These are phyloP conservation scores for Eptatretus burgeri DNA, from an alignment of 2,113 vertebrate genomes.

Conservation along the genomic window DNA sequence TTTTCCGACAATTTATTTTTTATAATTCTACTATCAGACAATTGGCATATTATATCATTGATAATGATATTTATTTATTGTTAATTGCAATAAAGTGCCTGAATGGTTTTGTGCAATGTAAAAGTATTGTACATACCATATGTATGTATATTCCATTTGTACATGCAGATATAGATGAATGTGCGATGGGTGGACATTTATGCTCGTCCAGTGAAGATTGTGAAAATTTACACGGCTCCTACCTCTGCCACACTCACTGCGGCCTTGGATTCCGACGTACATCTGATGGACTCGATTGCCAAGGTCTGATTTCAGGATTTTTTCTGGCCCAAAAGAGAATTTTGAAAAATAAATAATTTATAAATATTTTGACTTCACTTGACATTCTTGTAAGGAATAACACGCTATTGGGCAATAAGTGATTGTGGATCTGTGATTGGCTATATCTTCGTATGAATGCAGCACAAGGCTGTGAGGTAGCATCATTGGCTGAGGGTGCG, in stretches of 20 bases:
- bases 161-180: constrained; percentile 57
- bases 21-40: too few relatives aligned
- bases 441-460: too few relatives aligned
- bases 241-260: constrained; percentile 40
- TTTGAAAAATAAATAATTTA: too few relatives aligned
- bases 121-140: neutral
- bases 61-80: neutral
- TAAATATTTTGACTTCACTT: too few relatives aligned
- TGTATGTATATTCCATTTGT: neutral
- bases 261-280: constrained; percentile 41
- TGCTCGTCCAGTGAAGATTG: constrained; percentile 49
- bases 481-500: too few relatives aligned
- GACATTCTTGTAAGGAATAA: too few relatives aligned
- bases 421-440: too few relatives aligned
- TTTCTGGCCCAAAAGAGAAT: too few relatives aligned
- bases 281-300: constrained; percentile 39
- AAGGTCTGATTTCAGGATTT: constrained; percentile 19
- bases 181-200: constrained; percentile 25
- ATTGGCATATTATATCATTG: too few relatives aligned
- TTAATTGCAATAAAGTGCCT: neutral
- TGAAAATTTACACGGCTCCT: constrained; percentile 52
- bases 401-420: too few relatives aligned
- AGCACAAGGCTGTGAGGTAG: too few relatives aligned
- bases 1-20: too few relatives aligned
- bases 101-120: neutral